phyloP scores from a whole-genome alignment of 2,113 vertebrate genomes.

The Neogobius melanostomus region DNA sequence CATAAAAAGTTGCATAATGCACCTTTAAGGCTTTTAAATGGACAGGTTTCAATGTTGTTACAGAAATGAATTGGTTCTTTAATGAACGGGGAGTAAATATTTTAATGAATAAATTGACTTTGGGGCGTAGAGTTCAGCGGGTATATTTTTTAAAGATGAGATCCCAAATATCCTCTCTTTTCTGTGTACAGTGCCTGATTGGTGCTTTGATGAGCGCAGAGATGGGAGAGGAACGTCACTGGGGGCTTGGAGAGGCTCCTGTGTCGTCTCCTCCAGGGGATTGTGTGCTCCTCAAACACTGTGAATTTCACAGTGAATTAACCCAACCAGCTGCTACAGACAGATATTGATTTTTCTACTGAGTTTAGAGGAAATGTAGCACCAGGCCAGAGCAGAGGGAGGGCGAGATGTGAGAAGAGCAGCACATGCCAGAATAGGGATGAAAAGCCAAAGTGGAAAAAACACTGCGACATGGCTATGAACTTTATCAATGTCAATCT shows the following conservation, averaged over 20 bases:
- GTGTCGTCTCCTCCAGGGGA: constrained; percentile 57
- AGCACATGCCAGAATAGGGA: constrained; percentile 27
- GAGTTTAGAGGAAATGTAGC: constrained; percentile 52
- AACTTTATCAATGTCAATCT: constrained; percentile 36
- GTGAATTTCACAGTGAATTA: constrained; percentile 74
- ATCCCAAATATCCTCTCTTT: constrained; percentile 7
- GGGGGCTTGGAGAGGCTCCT: constrained; percentile 37
- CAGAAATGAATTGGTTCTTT: too few species aligned
- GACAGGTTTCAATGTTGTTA: too few species aligned
- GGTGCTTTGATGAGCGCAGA: constrained; percentile 51
- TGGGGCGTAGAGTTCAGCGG: too few species aligned
- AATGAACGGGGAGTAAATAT: too few species aligned
- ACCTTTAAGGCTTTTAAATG: too few species aligned
- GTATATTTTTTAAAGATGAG: neutral
- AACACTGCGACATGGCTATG: constrained; percentile 23
- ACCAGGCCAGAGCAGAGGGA: constrained; percentile 33
- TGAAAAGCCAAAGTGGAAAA: constrained; percentile 37
- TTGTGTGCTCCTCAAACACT: constrained; percentile 59
- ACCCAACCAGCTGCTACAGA: constrained; percentile 67
- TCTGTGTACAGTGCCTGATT: constrained; percentile 45
- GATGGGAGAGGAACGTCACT: constrained; percentile 51
- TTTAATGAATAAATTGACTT: too few species aligned
- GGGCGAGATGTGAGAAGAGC: constrained; percentile 34
- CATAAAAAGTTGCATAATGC: too few species aligned
- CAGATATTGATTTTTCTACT: constrained; percentile 73